Evolutionary conservation across 2,888 invertebrate species (phyloP).

Genomic region (Malthinus flaveolus): DNA sequence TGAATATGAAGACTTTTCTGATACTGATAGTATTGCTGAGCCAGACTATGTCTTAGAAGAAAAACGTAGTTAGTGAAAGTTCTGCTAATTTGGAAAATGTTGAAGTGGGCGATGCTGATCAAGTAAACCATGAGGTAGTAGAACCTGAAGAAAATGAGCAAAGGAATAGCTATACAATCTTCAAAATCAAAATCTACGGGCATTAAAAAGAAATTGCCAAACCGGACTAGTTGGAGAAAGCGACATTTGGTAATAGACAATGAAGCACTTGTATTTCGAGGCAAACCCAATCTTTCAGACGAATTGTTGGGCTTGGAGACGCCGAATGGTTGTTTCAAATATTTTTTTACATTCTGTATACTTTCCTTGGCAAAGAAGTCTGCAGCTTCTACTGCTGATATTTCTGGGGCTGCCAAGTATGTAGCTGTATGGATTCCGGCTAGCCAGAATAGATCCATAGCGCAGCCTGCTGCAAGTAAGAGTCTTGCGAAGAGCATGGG

Average conservation of each 20-base stretch:
- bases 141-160: neutral
- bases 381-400: too few species aligned
- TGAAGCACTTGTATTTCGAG: neutral
- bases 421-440: too few species aligned
- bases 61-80: neutral
- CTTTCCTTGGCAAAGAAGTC: too few species aligned
- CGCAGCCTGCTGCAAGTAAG: too few species aligned
- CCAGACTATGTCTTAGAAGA: neutral
- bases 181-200: conserved; percentile 5
- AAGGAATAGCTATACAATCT: too few species aligned
- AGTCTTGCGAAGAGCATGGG: too few species aligned
- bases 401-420: too few species aligned
- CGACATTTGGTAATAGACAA: conserved; percentile 5
- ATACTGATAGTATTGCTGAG: too few species aligned
- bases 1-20: too few species aligned
- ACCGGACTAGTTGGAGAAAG: neutral
- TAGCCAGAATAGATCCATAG: too few species aligned
- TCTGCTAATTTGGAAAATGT: neutral
- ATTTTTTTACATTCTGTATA: neutral
- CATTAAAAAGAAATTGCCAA: conserved; percentile 6
- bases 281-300: conserved; percentile 1
- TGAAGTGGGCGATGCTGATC: neutral
- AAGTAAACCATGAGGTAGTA: neutral
- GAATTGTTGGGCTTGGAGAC: neutral
- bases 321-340: neutral